Conservation (phyloP, 2,113 vertebrate genomes). For the Camelus bactrianus region DNA sequence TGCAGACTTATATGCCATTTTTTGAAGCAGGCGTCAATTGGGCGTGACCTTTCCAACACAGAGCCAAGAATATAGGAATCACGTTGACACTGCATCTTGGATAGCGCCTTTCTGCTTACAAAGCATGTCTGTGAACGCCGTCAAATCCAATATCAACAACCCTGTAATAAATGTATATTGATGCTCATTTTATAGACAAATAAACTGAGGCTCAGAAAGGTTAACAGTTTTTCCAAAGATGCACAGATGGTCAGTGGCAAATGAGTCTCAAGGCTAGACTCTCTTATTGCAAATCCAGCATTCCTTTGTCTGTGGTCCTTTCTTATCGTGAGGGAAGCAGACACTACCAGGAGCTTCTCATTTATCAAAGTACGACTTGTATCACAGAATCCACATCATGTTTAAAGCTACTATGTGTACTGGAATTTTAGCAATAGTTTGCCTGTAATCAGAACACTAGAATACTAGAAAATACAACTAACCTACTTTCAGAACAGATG, state of each 20-base stretch:
- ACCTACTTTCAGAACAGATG: not conserved
- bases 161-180: not conserved
- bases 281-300: not conserved
- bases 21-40: not conserved
- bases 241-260: not conserved
- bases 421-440: not conserved
- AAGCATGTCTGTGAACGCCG: not conserved
- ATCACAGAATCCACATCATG: not conserved
- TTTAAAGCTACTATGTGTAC: not conserved
- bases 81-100: not conserved
- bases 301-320: not conserved
- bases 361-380: not conserved
- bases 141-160: not conserved
- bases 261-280: not conserved
- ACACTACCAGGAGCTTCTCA: not conserved
- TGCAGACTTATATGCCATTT: not conserved
- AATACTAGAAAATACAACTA: not conserved
- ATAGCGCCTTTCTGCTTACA: not conserved
- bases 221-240: not conserved
- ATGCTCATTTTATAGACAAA: not conserved
- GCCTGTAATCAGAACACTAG: not conserved
- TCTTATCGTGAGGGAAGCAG: not conserved
- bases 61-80: not conserved
- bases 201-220: not conserved
- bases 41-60: constrained; percentile 6